Conservation (phyloP, 2,113 vertebrate genomes). For the Gymnobelideus leadbeateri region DNA sequence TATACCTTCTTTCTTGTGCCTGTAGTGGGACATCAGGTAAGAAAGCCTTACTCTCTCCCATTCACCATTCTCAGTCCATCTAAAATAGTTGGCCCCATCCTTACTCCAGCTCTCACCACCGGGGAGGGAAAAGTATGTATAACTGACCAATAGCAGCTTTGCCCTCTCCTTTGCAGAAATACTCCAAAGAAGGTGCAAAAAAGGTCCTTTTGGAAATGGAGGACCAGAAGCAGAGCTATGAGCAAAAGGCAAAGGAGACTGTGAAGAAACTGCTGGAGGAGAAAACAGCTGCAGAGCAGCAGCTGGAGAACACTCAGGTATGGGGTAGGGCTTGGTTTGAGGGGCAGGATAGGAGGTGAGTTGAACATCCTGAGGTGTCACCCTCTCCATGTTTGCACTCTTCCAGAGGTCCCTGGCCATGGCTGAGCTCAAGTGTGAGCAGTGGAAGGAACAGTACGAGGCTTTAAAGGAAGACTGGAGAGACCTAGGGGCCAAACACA, state of each 20-base stretch:
- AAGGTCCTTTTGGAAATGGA: conserved; percentile 93
- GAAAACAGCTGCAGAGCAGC: conserved; percentile 87
- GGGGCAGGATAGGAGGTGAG: background rate
- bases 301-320: conserved; percentile 90
- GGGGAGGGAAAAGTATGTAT: background rate
- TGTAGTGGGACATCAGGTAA: background rate
- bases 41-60: background rate
- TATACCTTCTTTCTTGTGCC: background rate
- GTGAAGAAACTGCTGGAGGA: conserved; percentile 92
- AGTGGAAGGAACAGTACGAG: conserved; percentile 88
- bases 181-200: conserved; percentile 88
- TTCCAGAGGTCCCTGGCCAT: conserved; percentile 87
- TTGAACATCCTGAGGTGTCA: too few species aligned
- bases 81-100: background rate
- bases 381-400: conserved; percentile 18
- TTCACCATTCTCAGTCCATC: background rate
- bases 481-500: conserved; percentile 82
- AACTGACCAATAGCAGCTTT: background rate
- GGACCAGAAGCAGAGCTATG: conserved; percentile 91
- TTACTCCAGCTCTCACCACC: background rate
- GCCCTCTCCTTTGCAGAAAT: conserved; percentile 77
- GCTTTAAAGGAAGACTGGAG: conserved; percentile 83
- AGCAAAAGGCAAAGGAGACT: conserved; percentile 90
- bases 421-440: conserved; percentile 83
- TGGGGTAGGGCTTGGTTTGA: background rate